phyloP scores from a whole-genome alignment of 2,888 invertebrate species.

The Acronicta aceris region DNA sequence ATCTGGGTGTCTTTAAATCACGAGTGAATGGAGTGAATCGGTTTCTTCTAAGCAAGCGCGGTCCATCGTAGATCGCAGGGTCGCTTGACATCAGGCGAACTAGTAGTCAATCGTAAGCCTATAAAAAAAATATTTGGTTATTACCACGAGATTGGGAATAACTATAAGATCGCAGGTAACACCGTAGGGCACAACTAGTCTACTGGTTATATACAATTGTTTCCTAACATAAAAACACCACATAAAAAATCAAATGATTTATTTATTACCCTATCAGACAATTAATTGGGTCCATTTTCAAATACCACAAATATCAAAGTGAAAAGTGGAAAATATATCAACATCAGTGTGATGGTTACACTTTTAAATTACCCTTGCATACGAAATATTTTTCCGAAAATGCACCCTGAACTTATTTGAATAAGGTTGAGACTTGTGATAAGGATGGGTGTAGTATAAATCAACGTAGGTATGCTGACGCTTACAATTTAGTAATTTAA shows the following conservation, averaged over 20 bases:
- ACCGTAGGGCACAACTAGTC: too few relatives aligned
- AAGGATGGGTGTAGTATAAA: slow-evolving; percentile 61
- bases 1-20: too few relatives aligned
- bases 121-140: too few relatives aligned
- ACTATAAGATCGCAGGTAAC: too few relatives aligned
- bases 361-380: slow-evolving; percentile 60
- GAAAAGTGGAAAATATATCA: slow-evolving; percentile 73
- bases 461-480: slow-evolving; percentile 76
- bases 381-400: slow-evolving; percentile 6
- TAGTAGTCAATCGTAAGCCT: too few relatives aligned
- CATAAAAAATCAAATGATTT: slow-evolving; percentile 45
- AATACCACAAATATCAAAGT: slow-evolving; percentile 64
- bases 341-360: slow-evolving; percentile 72
- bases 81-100: too few relatives aligned
- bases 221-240: slow-evolving; percentile 18
- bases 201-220: slow-evolving; percentile 6
- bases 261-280: slow-evolving; percentile 58
- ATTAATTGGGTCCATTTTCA: slow-evolving; percentile 65
- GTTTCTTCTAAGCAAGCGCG: too few relatives aligned
- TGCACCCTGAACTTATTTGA: not conserved
- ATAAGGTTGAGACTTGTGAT: slow-evolving; percentile 38
- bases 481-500: slow-evolving; percentile 82
- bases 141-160: too few relatives aligned
- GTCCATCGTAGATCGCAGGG: too few relatives aligned
- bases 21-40: too few relatives aligned